phyloP scores from a whole-genome alignment of 1,140 invertebrate species.

The Drosophila prosaltans region DNA sequence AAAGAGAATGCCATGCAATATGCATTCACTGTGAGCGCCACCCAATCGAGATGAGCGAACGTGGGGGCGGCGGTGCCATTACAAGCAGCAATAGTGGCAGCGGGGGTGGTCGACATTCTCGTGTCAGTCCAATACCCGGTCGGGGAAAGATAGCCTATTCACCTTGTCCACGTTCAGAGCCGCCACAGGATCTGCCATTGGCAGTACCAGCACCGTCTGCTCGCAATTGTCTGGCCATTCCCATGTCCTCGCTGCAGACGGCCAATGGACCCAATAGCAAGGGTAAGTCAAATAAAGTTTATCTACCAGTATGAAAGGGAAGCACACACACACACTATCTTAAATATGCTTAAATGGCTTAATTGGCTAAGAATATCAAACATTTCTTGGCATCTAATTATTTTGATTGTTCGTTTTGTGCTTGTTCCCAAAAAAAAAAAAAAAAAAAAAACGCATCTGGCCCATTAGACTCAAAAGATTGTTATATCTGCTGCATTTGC shows the following conservation, averaged over 20 bases:
- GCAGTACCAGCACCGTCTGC: slow-evolving; percentile 36
- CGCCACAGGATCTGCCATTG: slow-evolving; percentile 83
- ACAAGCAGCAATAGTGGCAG: slow-evolving; percentile 13
- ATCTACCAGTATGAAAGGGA: too few relatives aligned
- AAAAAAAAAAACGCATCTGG: too few relatives aligned
- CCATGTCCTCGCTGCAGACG: slow-evolving; percentile 77
- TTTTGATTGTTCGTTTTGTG: slow-evolving; percentile 21
- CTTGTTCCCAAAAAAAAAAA: not conserved
- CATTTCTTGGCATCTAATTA: slow-evolving; percentile 55
- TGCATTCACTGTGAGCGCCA: slow-evolving; percentile 41
- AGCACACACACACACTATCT: not conserved
- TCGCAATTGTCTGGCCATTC: slow-evolving; percentile 74
- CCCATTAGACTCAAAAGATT: not conserved
- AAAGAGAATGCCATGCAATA: slow-evolving; percentile 23
- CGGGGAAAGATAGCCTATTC: slow-evolving; percentile 84
- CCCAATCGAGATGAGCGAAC: slow-evolving; percentile 59
- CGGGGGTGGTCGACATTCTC: slow-evolving; percentile 67
- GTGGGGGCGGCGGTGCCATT: slow-evolving; percentile 47
- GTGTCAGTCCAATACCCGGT: slow-evolving; percentile 84
- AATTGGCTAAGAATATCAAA: slow-evolving; percentile 11
- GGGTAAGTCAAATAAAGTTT: slow-evolving; percentile 43
- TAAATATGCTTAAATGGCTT: not conserved
- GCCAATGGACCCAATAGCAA: slow-evolving; percentile 71
- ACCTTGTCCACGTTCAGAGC: slow-evolving; percentile 85
- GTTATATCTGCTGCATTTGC: slow-evolving; percentile 46